Conservation (phyloP, 2,113 vertebrate genomes). For the Mesoclemmys tuberculata region DNA sequence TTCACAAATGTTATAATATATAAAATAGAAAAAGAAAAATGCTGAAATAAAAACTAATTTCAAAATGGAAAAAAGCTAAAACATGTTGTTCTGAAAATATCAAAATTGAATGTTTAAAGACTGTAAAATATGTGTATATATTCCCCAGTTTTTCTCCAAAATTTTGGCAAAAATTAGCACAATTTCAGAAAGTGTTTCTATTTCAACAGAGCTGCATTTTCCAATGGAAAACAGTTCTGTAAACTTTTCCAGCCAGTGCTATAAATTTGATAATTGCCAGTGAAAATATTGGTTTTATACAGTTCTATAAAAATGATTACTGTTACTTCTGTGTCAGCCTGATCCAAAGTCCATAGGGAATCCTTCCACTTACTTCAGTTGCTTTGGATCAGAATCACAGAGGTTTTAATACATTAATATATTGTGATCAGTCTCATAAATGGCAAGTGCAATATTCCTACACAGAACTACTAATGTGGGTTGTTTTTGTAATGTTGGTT, state of each 20-base stretch:
- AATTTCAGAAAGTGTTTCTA: neutral
- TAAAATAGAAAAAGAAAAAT: neutral
- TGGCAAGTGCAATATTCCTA: neutral
- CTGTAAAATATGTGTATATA: neutral
- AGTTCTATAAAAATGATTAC: neutral
- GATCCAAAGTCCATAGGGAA: neutral
- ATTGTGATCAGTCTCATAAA: neutral
- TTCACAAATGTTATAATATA: neutral
- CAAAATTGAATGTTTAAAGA: neutral
- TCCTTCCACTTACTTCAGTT: neutral
- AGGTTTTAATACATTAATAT: neutral
- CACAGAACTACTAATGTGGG: neutral
- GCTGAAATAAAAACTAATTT: neutral
- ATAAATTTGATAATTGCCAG: neutral
- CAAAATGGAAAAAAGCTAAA: neutral
- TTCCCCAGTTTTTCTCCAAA: neutral
- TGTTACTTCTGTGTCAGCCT: neutral
- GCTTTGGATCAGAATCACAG: neutral
- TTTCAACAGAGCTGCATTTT: neutral
- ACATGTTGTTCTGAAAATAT: neutral
- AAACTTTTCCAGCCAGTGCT: neutral
- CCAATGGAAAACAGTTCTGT: neutral
- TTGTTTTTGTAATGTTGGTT: neutral
- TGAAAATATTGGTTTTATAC: neutral
- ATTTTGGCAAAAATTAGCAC: fast-evolving